Evolutionary conservation across 2,888 invertebrate species (phyloP), one percentile per base, ranked within the genome.

Genomic region (Blastobasis lacticolella): DNA sequence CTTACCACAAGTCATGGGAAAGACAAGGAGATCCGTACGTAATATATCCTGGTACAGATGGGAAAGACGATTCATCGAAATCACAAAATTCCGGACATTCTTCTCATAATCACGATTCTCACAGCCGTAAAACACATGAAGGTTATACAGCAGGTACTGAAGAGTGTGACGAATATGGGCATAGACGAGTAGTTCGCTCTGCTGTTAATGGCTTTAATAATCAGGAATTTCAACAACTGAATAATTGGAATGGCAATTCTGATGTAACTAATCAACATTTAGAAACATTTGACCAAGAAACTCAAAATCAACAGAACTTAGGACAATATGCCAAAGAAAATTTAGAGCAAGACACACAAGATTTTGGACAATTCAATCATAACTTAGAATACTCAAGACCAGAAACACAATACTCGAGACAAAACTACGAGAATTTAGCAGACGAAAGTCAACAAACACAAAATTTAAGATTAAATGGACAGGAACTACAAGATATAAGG

Each of bases 1-100:
- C 88, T 5, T 89, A 89, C 58, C 87, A 88, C 54, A 89, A 89
- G 62, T 78, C 89, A 37, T 89, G 89, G 89, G 89, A 89, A 61
- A 79, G 79, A 51, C 88, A 83, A 62, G 89, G 88, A 36, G 88
- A 87, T 60, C 89, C 89, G 6, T 89, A 89, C 50, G 68, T 87
- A 6, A 89, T 89, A 42, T 66, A 73, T 58, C 88, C 88, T n/a
- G 68, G 62, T 36, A 65, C 72, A 48, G 66, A 66, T 48, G 63
- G 57, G 23, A 23, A 23, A 1, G 23, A 23, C 23, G 23, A 23
- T 23, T 23, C 23, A 23, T 23, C 23, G 23, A 23, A 23, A 23
- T 48, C 56, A 4, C 62, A 55, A 44, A 67, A 63, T 51, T 65
- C 66, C 54, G 69, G 66, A n/a, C 73, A 70, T 54, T 63, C 66